Conservation (phyloP, 2,113 vertebrate genomes). For the Microcebus tavaratra region DNA sequence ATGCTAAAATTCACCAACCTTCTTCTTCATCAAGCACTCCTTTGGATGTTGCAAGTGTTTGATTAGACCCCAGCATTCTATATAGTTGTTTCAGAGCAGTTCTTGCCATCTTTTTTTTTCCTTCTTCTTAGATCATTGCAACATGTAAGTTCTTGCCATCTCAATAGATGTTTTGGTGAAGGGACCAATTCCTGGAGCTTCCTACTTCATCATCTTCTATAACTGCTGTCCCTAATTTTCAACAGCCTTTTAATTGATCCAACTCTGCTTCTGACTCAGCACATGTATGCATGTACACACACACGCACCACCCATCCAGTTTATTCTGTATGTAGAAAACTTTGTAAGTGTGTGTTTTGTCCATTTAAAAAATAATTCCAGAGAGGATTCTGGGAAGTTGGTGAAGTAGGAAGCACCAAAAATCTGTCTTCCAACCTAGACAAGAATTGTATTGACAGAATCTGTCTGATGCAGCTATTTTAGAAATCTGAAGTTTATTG, state of each 20-base stretch:
- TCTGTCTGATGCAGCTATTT: neutral
- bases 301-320: neutral
- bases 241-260: neutral
- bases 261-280: neutral
- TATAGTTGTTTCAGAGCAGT: neutral
- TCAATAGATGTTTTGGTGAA: neutral
- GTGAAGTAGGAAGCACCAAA: neutral
- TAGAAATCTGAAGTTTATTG: neutral
- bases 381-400: neutral
- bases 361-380: constrained; percentile 18
- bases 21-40: constrained; percentile 24
- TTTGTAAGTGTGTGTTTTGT: neutral
- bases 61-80: neutral
- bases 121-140: no score
- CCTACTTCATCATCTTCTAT: neutral
- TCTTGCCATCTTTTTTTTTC: neutral
- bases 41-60: neutral
- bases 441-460: neutral
- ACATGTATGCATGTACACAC: no score
- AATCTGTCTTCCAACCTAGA: neutral
- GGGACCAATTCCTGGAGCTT: neutral
- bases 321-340: neutral
- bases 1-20: neutral
- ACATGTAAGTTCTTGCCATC: neutral
- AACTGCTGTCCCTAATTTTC: neutral